Conservation (phyloP, 2,113 vertebrate genomes). For the Pseudois nayaur region DNA sequence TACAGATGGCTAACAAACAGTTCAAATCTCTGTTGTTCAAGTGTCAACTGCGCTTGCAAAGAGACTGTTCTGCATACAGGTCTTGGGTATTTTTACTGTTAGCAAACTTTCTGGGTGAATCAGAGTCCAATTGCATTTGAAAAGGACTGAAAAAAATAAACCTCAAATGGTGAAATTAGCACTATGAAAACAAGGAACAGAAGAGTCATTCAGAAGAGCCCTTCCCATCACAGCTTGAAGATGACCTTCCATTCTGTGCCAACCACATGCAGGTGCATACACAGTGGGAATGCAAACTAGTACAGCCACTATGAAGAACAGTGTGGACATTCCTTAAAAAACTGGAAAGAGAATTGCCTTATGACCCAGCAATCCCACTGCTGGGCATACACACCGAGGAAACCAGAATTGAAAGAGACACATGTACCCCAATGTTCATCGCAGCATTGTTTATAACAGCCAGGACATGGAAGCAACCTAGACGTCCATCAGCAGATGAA, state of each 20-base stretch:
- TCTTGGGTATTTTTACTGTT: not conserved
- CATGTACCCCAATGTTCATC: no score
- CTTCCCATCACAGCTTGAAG: not conserved
- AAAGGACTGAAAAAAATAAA: not conserved
- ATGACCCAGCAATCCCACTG: no score
- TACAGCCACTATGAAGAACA: no score
- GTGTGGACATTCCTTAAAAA: no score
- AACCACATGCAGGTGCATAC: not conserved
- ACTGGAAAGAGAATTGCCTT: no score
- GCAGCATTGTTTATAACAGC: no score
- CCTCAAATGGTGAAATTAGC: not conserved
- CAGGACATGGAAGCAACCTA: no score
- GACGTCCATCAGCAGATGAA: no score
- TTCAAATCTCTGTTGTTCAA: not conserved
- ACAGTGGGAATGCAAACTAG: no score
- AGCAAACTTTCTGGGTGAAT: not conserved
- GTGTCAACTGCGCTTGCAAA: not conserved
- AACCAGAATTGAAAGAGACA: no score
- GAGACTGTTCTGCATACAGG: not conserved
- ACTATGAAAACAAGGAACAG: not conserved
- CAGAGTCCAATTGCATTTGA: not conserved
- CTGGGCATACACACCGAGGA: no score
- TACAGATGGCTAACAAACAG: not conserved
- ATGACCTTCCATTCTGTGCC: not conserved
- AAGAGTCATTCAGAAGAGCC: not conserved